phyloP scores from a whole-genome alignment of 2,113 vertebrate genomes.

The Stegostoma tigrinum region DNA sequence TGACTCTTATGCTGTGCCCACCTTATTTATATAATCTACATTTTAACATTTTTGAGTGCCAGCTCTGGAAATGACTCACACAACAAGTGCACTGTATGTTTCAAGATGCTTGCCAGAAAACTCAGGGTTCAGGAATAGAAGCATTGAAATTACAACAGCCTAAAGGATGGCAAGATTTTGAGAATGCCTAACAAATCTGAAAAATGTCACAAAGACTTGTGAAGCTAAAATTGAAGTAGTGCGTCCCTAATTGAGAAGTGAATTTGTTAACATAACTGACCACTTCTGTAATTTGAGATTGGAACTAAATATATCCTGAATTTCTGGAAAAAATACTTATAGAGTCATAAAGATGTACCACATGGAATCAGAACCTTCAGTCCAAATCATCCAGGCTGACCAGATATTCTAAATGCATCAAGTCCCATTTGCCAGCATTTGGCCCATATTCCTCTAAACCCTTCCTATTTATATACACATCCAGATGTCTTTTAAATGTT shows the following conservation, averaged over 20 bases:
- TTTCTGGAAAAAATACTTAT: not conserved
- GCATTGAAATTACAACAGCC: not conserved
- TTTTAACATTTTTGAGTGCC: not conserved
- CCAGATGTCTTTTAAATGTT: too few relatives aligned
- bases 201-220: not conserved
- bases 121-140: too few relatives aligned
- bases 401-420: too few relatives aligned
- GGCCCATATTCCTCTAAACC: too few relatives aligned
- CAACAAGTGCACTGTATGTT: not conserved
- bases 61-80: not conserved
- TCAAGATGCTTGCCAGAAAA: not conserved
- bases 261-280: not conserved
- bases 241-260: not conserved
- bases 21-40: not conserved
- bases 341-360: too few relatives aligned
- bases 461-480: too few relatives aligned
- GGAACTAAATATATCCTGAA: not conserved
- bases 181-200: slow-evolving; percentile 11
- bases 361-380: too few relatives aligned
- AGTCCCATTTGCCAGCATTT: too few relatives aligned
- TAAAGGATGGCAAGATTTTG: not conserved
- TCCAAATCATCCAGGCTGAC: too few relatives aligned
- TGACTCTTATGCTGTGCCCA: too few relatives aligned
- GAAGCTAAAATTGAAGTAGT: not conserved
- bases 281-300: not conserved